A percentile compares a stretch with the other conserved stretches of the same genome.
Conservation (phyloP, 2,888 invertebrate genomes). For the Tortrix viridana region DNA sequence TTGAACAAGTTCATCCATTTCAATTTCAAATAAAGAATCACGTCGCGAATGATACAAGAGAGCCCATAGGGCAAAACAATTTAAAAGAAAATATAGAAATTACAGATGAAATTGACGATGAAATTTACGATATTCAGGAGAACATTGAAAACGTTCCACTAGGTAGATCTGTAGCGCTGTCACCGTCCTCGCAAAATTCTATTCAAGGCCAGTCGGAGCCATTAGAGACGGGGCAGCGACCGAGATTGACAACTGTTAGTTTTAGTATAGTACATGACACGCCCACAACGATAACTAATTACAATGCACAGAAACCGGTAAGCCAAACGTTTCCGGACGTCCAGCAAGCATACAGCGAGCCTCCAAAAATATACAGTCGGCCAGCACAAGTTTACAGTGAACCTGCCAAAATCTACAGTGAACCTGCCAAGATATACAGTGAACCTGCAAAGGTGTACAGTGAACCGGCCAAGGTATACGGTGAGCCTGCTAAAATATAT, state of each 20-base stretch:
- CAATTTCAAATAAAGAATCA: conserved; percentile 80
- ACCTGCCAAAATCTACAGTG: conserved; percentile 79
- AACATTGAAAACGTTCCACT: conserved; percentile 37
- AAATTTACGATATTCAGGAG: conserved; percentile 25
- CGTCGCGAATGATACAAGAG: conserved; percentile 42
- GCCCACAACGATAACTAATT: conserved; percentile 52
- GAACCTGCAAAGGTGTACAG: conserved; percentile 82
- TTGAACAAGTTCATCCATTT: conserved; percentile 70
- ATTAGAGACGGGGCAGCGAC: conserved; percentile 55
- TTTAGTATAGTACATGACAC: conserved; percentile 72
- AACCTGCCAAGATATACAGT: conserved; percentile 79
- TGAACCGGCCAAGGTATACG: conserved; percentile 83
- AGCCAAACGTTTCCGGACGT: conserved; percentile 49
- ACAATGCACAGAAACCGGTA: conserved; percentile 48
- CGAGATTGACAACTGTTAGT: conserved; percentile 70
- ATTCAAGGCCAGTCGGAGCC: conserved; percentile 56
- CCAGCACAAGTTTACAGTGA: conserved; percentile 73
- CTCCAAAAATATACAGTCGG: conserved; percentile 69
- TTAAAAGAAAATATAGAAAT: conserved; percentile 45
- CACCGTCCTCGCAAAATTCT: conserved; percentile 61
- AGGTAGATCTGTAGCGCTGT: conserved; percentile 45
- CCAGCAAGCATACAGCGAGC: conserved; percentile 58
- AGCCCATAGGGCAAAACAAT: conserved; percentile 39
- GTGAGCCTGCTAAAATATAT: conserved; percentile 81
- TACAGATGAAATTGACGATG: conserved; percentile 18